phyloP scores from a whole-genome alignment of 2,888 invertebrate genomes.

The Caprella mutica region DNA sequence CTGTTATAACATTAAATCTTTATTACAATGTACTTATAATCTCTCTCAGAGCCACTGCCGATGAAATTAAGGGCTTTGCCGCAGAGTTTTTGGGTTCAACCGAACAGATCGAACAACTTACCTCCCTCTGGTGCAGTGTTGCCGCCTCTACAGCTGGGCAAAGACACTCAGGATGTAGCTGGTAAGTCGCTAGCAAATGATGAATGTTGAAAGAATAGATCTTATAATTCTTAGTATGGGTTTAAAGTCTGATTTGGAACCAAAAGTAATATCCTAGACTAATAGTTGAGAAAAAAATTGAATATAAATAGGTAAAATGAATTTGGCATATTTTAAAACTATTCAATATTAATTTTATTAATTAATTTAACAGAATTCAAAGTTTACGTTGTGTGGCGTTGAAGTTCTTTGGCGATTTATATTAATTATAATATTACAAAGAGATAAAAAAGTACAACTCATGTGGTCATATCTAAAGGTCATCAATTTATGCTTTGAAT shows the following conservation, averaged over 20 bases:
- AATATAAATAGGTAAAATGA: too few relatives aligned
- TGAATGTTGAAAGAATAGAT: neutral
- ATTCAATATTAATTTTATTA: neutral
- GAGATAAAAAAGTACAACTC: too few relatives aligned
- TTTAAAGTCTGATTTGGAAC: too few relatives aligned
- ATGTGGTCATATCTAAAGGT: too few relatives aligned
- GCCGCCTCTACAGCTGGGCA: conserved; percentile 31
- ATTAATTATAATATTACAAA: too few relatives aligned
- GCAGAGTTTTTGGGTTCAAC: conserved; percentile 48
- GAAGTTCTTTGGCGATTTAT: too few relatives aligned
- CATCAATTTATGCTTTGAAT: too few relatives aligned
- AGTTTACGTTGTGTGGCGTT: too few relatives aligned
- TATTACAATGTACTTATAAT: too few relatives aligned
- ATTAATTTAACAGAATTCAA: too few relatives aligned
- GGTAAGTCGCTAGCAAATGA: conserved; percentile 19
- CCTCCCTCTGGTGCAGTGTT: conserved; percentile 28
- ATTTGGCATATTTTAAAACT: neutral
- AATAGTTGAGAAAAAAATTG: neutral
- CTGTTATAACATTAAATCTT: too few relatives aligned
- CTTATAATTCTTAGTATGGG: neutral
- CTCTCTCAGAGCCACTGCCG: conserved; percentile 44
- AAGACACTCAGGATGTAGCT: conserved; percentile 29
- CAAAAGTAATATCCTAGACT: neutral
- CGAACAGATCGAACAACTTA: conserved; percentile 36
- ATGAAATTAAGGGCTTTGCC: conserved; percentile 47